A percentile compares a stretch with the other conserved stretches of the same genome.
These are phyloP conservation scores for Bryconaethiops microstoma DNA, from an alignment of 2,797 vertebrate species.

Conservation along the genomic window DNA sequence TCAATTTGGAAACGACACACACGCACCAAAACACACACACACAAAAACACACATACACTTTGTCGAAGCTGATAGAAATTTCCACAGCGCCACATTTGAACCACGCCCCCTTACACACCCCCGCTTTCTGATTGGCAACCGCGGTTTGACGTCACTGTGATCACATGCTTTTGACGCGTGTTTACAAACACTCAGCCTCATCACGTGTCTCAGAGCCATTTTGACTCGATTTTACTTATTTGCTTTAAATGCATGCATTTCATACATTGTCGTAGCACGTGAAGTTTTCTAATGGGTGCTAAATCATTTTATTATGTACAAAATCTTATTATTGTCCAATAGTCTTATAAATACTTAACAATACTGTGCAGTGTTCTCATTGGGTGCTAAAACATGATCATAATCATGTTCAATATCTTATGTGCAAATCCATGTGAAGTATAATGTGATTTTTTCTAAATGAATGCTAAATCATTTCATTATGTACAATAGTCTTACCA, in stretches of 20 bases:
- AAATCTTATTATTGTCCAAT: too few species aligned
- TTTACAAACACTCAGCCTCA: conserved; percentile 77
- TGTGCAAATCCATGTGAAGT: too few species aligned
- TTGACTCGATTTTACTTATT: conserved; percentile 21
- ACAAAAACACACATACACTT: conserved; percentile 24
- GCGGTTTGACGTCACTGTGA: conserved; percentile 54
- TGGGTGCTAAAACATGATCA: too few species aligned
- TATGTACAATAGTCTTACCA: too few species aligned
- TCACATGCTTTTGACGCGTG: conserved; percentile 81
- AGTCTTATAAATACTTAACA: too few species aligned
- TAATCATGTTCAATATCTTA: too few species aligned
- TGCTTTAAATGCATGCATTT: background rate
- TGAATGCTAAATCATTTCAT: too few species aligned
- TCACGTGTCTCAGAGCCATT: conserved; percentile 60
- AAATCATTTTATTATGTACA: too few species aligned
- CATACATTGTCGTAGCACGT: too few species aligned
- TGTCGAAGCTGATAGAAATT: conserved; percentile 64
- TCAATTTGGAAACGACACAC: conserved; percentile 31
- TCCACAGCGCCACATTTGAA: conserved; percentile 69
- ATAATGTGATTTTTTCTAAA: too few species aligned
- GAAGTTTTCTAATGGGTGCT: too few species aligned
- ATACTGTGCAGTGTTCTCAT: too few species aligned
- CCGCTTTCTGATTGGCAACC: conserved; percentile 73
- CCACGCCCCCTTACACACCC: conserved; percentile 80
- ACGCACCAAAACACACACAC: conserved; percentile 10